These are phyloP conservation scores for Anguilla marmorata DNA, from an alignment of 2,797 vertebrate genomes.

Conservation along the genomic window DNA sequence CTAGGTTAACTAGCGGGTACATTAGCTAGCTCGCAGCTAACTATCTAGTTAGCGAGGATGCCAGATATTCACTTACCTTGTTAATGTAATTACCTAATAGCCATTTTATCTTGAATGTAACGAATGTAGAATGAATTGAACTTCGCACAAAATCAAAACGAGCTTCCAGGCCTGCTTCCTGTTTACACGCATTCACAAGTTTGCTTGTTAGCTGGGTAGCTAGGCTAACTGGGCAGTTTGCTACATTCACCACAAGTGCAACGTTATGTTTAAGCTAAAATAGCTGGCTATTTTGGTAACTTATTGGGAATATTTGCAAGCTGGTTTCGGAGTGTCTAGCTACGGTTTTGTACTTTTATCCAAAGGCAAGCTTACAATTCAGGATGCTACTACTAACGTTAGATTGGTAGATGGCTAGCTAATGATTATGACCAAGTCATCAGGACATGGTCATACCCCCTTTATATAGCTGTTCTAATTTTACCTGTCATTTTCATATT, in stretches of 20 bases:
- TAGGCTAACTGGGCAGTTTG: background rate
- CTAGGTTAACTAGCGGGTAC: background rate
- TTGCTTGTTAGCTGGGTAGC: background rate
- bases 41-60: background rate
- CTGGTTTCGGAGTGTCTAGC: background rate
- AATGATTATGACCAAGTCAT: background rate
- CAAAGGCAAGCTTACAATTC: background rate
- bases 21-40: background rate
- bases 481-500: background rate
- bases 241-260: background rate
- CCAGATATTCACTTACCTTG: background rate
- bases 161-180: background rate
- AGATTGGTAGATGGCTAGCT: background rate
- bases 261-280: background rate
- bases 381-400: background rate
- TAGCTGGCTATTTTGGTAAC: background rate
- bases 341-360: background rate
- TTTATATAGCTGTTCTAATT: background rate
- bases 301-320: background rate
- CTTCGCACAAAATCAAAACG: background rate
- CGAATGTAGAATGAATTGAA: background rate
- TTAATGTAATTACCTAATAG: background rate
- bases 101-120: background rate
- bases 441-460: background rate
- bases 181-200: background rate